phyloP scores from a whole-genome alignment of 2,888 invertebrate genomes.

The Tiliacea citrago region DNA sequence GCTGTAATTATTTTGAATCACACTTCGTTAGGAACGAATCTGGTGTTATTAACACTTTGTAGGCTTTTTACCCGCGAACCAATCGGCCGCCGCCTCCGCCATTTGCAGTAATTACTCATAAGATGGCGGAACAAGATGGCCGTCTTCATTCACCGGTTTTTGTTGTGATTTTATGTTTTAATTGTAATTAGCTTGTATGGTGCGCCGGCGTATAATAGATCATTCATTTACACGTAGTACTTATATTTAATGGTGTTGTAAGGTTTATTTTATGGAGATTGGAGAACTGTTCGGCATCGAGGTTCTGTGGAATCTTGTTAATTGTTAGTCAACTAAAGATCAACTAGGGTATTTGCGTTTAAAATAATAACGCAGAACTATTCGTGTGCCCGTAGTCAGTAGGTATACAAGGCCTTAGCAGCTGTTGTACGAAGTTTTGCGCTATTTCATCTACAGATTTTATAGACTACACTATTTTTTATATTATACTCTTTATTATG shows the following conservation, averaged over 20 bases:
- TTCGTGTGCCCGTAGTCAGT: background rate
- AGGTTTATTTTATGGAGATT: constrained; percentile 46
- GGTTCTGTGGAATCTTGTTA: constrained; percentile 33
- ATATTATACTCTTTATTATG: too few species aligned
- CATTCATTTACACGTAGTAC: constrained; percentile 55
- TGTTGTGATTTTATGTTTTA: constrained; percentile 72
- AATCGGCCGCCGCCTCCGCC: constrained; percentile 78
- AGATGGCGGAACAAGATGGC: constrained; percentile 84
- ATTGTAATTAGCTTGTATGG: constrained; percentile 61
- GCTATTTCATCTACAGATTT: too few species aligned
- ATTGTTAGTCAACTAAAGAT: constrained; percentile 7
- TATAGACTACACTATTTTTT: too few species aligned
- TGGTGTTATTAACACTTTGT: constrained; percentile 84
- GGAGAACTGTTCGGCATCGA: constrained; percentile 12
- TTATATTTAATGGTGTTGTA: constrained; percentile 49
- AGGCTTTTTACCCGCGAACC: constrained; percentile 82
- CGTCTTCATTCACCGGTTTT: constrained; percentile 76
- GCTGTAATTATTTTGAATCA: constrained; percentile 83
- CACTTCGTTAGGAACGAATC: constrained; percentile 85
- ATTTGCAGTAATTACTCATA: constrained; percentile 84
- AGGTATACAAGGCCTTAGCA: background rate
- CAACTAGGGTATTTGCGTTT: constrained; percentile 16
- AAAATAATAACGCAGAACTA: constrained; percentile 40
- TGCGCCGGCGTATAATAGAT: constrained; percentile 56
- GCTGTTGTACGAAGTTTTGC: background rate